A percentile compares a stretch with the other conserved stretches of the same genome.
These are phyloP conservation scores for Nannospalax galili DNA, from an alignment of 2,113 vertebrate species.

Conservation along the genomic window DNA sequence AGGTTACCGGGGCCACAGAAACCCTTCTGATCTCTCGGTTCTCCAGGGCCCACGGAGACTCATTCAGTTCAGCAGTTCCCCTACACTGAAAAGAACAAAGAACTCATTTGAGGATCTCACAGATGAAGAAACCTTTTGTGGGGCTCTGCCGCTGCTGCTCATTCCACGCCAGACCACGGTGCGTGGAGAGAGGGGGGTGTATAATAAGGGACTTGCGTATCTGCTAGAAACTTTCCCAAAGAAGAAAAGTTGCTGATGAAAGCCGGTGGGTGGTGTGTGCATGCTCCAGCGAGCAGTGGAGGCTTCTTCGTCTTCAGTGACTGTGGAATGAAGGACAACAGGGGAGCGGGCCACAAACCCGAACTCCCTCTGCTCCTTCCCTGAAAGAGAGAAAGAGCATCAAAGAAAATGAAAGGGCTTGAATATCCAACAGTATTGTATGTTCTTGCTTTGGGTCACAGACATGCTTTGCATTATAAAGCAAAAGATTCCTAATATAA, in stretches of 20 bases:
- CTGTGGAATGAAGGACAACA: constrained; percentile 85
- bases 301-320: constrained; percentile 80
- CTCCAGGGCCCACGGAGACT: constrained; percentile 62
- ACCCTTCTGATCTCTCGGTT: constrained; percentile 75
- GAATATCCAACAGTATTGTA: constrained; percentile 80
- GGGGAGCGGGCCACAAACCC: constrained; percentile 79
- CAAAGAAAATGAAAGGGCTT: constrained; percentile 89
- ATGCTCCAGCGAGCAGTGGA: not conserved
- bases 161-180: constrained; percentile 65
- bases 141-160: constrained; percentile 69
- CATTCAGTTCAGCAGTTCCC: constrained; percentile 61
- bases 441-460: constrained; percentile 85
- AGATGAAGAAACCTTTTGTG: constrained; percentile 71
- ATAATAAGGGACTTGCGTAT: constrained; percentile 81
- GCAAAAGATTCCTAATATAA: constrained; percentile 85
- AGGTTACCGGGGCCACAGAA: constrained; percentile 74
- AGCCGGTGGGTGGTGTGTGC: constrained; percentile 70
- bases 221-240: constrained; percentile 80
- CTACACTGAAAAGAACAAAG: constrained; percentile 84
- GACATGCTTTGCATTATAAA: constrained; percentile 83
- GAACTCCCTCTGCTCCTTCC: constrained; percentile 82
- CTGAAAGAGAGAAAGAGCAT: constrained; percentile 84
- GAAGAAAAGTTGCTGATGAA: constrained; percentile 86
- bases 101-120: constrained; percentile 76
- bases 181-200: constrained; percentile 70